Evolutionary conservation across 2,888 invertebrate species (phyloP).

Genomic region (Abrostola tripartita): DNA sequence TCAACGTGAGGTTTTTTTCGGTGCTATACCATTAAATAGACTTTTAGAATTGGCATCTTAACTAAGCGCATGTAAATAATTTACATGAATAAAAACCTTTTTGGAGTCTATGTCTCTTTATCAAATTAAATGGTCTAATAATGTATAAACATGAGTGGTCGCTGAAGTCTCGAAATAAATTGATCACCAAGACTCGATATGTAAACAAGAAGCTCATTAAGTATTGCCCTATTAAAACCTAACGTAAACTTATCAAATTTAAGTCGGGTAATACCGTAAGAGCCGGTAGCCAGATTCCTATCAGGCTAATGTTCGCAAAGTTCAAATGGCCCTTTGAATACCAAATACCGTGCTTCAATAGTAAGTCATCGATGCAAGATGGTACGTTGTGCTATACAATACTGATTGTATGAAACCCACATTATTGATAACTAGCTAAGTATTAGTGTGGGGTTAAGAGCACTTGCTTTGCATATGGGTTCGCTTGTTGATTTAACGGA

Average conservation of each 20-base stretch:
- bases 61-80: no score
- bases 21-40: no score
- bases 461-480: constrained; percentile 23
- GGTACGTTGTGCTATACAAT: constrained; percentile 57
- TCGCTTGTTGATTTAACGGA: constrained; percentile 14
- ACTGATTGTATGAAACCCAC: constrained; percentile 64
- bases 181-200: neutral
- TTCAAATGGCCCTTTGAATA: constrained; percentile 60
- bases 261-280: constrained; percentile 20
- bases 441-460: neutral
- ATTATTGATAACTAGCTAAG: constrained; percentile 48
- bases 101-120: no score
- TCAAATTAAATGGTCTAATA: no score
- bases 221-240: constrained; percentile 23
- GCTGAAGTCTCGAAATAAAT: no score
- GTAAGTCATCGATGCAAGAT: constrained; percentile 54
- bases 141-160: no score
- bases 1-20: no score
- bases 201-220: constrained; percentile 9
- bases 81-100: no score
- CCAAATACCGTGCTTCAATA: constrained; percentile 58
- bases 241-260: constrained; percentile 19
- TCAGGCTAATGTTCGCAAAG: constrained; percentile 47
- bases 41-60: no score
- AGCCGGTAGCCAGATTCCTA: constrained; percentile 43